Percentiles rank a stretch among this genome's conserved stretches.
Evolutionary conservation across 2,888 invertebrate species (phyloP).

Genomic region (Tribolium freemani): DNA sequence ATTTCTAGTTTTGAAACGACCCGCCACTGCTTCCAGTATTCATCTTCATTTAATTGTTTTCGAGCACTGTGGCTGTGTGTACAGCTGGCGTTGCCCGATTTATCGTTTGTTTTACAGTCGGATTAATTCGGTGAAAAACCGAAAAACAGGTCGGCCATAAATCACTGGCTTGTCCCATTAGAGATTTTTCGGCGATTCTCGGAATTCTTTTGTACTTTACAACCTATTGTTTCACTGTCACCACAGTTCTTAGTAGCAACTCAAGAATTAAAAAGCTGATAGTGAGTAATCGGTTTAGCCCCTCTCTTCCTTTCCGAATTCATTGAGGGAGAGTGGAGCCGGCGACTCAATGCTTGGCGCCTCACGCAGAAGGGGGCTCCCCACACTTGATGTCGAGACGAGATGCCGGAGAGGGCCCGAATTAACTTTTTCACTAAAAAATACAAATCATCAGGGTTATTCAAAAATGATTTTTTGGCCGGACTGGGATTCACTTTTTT

Average conservation of each 20-base stretch:
- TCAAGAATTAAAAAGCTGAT: slow-evolving; percentile 7
- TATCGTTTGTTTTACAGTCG: neutral
- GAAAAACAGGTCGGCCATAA: too few relatives aligned
- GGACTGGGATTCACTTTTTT: too few relatives aligned
- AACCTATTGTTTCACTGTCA: slow-evolving; percentile 32
- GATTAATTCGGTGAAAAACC: neutral
- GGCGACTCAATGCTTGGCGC: slow-evolving; percentile 51
- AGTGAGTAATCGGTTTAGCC: slow-evolving; percentile 30
- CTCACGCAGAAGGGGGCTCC: slow-evolving; percentile 49
- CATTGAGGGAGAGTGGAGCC: slow-evolving; percentile 16
- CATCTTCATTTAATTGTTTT: neutral
- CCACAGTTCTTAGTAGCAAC: slow-evolving; percentile 15
- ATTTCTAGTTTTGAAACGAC: neutral
- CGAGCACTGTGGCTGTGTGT: slow-evolving; percentile 4
- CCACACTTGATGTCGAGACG: neutral
- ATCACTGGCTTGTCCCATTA: slow-evolving; percentile 10
- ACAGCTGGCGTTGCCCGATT: neutral
- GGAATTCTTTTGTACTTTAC: slow-evolving; percentile 37
- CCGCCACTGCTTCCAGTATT: too few relatives aligned
- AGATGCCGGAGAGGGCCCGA: too few relatives aligned
- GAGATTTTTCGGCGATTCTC: slow-evolving; percentile 37
- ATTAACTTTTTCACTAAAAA: too few relatives aligned
- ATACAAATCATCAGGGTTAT: too few relatives aligned
- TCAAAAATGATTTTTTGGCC: too few relatives aligned
- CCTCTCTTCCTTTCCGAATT: slow-evolving; percentile 4